These are phyloP conservation scores for Hiodon tergisus DNA, from an alignment of 2,113 vertebrate species.

Conservation along the genomic window DNA sequence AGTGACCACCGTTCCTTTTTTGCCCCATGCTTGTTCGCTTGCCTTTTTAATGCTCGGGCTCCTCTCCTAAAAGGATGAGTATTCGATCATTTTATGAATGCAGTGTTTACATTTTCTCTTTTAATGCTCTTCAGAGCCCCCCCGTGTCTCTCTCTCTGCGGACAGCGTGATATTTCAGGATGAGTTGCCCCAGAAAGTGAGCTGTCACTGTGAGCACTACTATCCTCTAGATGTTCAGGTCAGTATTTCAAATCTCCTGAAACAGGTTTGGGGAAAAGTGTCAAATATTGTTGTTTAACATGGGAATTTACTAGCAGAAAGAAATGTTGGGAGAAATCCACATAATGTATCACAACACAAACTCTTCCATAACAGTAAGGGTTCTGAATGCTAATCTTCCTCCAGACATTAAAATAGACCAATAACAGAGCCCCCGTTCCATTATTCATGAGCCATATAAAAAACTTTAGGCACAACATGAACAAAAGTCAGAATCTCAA, in stretches of 20 bases:
- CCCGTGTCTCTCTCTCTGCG: conserved; percentile 52
- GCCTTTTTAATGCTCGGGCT: background rate
- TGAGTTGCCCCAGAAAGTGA: conserved; percentile 44
- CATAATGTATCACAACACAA: no score
- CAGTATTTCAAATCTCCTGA: conserved; percentile 18
- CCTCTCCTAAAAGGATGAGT: no score
- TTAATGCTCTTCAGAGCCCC: conserved; percentile 46
- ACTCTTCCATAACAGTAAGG: no score
- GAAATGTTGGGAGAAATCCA: no score
- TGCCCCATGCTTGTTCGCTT: background rate
- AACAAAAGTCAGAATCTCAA: no score
- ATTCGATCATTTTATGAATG: no score
- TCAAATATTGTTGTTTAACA: background rate
- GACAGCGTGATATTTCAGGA: conserved; percentile 47
- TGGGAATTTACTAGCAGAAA: background rate
- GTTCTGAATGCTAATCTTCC: no score
- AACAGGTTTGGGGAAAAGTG: background rate
- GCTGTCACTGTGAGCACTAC: conserved; percentile 57
- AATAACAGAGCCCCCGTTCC: no score
- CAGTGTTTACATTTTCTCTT: background rate
- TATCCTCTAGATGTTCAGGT: conserved; percentile 63
- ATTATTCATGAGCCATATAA: no score
- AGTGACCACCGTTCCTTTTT: background rate
- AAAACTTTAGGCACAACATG: no score
- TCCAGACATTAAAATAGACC: no score